phyloP scores from a whole-genome alignment of 2,113 vertebrate genomes.

The Oryzias celebensis region DNA sequence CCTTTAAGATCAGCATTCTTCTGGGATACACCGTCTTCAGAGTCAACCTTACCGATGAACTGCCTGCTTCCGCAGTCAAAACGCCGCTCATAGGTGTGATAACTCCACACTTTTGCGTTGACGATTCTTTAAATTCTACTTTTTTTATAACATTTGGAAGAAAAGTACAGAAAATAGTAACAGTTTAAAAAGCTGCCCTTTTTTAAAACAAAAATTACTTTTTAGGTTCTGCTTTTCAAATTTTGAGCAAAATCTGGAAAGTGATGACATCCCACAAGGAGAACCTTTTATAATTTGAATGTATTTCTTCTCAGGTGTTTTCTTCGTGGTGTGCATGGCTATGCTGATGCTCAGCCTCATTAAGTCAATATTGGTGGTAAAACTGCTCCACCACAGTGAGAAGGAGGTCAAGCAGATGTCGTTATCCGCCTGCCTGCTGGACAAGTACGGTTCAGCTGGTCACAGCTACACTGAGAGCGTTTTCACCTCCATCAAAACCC shows the following conservation, averaged over 20 bases:
- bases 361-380: slow-evolving; percentile 84
- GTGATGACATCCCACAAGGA: too few relatives aligned
- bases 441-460: slow-evolving; percentile 72
- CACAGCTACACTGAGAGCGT: slow-evolving; percentile 67
- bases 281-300: neutral
- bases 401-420: slow-evolving; percentile 72
- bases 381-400: slow-evolving; percentile 78
- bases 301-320: slow-evolving; percentile 71
- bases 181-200: too few relatives aligned
- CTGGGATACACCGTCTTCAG: slow-evolving; percentile 87
- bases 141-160: neutral
- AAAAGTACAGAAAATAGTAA: too few relatives aligned
- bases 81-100: slow-evolving; percentile 82
- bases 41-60: slow-evolving; percentile 82
- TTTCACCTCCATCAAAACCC: slow-evolving; percentile 62
- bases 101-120: neutral
- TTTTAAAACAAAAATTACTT: too few relatives aligned
- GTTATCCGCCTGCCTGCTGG: slow-evolving; percentile 75
- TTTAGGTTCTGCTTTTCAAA: too few relatives aligned
- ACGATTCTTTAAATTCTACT: neutral
- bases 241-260: too few relatives aligned
- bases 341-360: slow-evolving; percentile 84
- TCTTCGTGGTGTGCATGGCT: slow-evolving; percentile 84
- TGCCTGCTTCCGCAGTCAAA: slow-evolving; percentile 72
- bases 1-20: slow-evolving; percentile 84